Base-by-base conservation (phyloP, 1,140 invertebrate genomes). In the Apocrypta bakeri region DNA sequence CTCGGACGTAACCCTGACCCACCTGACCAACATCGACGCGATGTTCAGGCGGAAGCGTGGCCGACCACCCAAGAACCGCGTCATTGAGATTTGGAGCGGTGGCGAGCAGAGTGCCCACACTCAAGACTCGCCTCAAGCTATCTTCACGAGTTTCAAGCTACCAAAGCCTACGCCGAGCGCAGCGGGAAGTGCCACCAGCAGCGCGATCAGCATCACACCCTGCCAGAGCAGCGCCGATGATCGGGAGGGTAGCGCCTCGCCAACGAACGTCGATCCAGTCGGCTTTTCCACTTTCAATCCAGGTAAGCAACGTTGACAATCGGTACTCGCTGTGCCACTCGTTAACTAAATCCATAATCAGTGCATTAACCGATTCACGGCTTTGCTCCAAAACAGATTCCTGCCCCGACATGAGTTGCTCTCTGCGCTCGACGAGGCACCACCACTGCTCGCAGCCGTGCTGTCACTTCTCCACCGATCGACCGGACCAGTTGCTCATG, bases 131-230 rank as follows among this genome's bases (percentile, higher is more conserved):
- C 97, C 97, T 9, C 97, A 98, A 91, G 97, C 97, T 9, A 98
- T 98, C 85, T 98, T 98, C 89, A 98, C 97, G 31, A 97, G 97
- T 85, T 98, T 98, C 88, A 98, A 98, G 89, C 92, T 98, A 79
- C 97, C 97, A 25, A 97, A 98, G 92, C 94, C 94, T 84, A 85
- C 85, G 14, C 85, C 84, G 14, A 89, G 84, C 24, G 84, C 79
- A 29, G 31, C 92, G 0, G 76, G 84, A 9, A 76, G 79, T 11
- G 85, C 40, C 27, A 69, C 68, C 14, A 81, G 82, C 12, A 64
- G 84, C 17, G 85, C 80, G 63, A 27, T 64, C 1, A 78, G 91
- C 92, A 14, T 92, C 92, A 24, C 88, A 1, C 90, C 25, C 91
- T 92, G 71, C 9, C 74, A 27, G 0, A 73, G 37, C 14, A 1